Conservation (phyloP, 1,140 invertebrate species). For the Cotesia typhae region DNA sequence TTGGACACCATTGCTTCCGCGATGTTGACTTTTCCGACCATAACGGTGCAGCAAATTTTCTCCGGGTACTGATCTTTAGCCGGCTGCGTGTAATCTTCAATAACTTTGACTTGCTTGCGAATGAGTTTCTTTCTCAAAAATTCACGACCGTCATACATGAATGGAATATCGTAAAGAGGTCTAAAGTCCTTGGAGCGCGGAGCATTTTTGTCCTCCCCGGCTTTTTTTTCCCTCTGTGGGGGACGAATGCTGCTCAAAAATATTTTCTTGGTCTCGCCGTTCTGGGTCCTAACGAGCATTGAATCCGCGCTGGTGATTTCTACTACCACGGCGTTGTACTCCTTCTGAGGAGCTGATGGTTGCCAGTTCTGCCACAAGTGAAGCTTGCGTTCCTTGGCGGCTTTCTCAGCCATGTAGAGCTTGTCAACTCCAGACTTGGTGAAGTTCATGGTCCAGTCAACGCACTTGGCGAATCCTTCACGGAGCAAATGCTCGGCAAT, state of each 20-base stretch:
- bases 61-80: conserved; percentile 92
- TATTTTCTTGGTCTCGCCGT: conserved; percentile 87
- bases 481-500: conserved; percentile 92
- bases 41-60: conserved; percentile 94
- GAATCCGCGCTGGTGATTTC: conserved; percentile 95
- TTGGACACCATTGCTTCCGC: conserved; percentile 93
- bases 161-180: conserved; percentile 96
- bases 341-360: conserved; percentile 73
- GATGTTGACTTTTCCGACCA: conserved; percentile 87
- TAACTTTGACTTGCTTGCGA: conserved; percentile 93
- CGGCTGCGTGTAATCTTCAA: conserved; percentile 96
- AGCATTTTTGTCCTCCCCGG: conserved; percentile 71
- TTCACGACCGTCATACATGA: conserved; percentile 98
- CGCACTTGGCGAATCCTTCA: conserved; percentile 94
- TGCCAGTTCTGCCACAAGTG: conserved; percentile 90
- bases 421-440: conserved; percentile 85
- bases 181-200: conserved; percentile 74
- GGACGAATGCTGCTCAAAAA: conserved; percentile 96
- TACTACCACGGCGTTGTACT: conserved; percentile 85
- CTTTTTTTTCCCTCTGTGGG: conserved; percentile 74
- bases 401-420: conserved; percentile 83
- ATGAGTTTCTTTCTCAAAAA: conserved; percentile 96
- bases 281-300: conserved; percentile 82
- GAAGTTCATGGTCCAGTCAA: conserved; percentile 96
- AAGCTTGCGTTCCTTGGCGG: conserved; percentile 87